These are phyloP conservation scores for Xerus inauris DNA, from an alignment of 2,113 vertebrate genomes.

Conservation along the genomic window DNA sequence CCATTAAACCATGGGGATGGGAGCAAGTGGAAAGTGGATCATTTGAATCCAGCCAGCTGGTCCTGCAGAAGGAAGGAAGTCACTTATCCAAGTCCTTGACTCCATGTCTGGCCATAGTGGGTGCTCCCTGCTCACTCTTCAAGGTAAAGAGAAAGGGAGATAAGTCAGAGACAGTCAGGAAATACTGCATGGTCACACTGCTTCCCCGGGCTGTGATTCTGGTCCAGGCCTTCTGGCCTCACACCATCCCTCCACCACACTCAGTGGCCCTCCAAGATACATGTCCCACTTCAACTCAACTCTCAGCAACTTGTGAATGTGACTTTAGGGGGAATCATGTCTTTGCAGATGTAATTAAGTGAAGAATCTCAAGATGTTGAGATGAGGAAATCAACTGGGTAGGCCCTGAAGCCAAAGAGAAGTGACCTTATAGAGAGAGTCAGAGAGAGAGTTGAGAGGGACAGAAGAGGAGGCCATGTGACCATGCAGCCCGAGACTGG, in stretches of 20 bases:
- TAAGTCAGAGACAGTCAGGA: too few relatives aligned
- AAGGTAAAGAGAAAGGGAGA: not conserved
- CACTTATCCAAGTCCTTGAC: not conserved
- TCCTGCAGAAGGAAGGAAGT: not conserved
- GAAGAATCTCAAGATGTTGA: not conserved
- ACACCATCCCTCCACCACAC: rapidly evolving
- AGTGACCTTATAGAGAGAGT: not conserved
- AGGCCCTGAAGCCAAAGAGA: not conserved
- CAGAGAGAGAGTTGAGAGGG: not conserved
- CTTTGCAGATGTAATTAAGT: not conserved
- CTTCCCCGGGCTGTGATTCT: not conserved
- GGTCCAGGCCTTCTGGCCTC: not conserved
- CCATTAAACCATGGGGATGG: not conserved
- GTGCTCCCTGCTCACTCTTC: too few relatives aligned
- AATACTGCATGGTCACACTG: not conserved
- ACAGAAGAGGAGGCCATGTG: not conserved
- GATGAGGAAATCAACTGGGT: not conserved
- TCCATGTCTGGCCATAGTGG: rapidly evolving
- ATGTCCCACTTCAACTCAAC: too few relatives aligned
- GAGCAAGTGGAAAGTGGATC: not conserved
- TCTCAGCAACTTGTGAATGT: not conserved
- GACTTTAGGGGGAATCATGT: not conserved
- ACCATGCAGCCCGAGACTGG: too few relatives aligned
- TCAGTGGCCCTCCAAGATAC: not conserved
- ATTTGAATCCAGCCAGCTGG: not conserved